Base-by-base conservation (phyloP, 2,113 vertebrate species). In the Tetrax tetrax region DNA sequence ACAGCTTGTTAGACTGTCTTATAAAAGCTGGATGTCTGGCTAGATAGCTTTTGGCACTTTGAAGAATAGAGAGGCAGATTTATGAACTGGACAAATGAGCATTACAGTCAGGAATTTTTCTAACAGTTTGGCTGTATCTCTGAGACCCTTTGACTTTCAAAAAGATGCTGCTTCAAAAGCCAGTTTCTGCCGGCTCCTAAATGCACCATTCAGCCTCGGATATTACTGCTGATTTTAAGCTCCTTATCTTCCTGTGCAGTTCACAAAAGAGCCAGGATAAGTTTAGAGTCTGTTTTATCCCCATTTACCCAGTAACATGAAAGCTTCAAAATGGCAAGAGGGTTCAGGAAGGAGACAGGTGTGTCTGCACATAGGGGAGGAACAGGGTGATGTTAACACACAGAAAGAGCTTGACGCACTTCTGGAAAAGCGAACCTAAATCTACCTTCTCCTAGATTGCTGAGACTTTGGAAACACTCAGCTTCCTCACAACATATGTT, bases 1-100 rank as follows among this genome's bases (percentile, higher is more conserved):
- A 95, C 93, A 96, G 91, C 81, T 94, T 96, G 81, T 94, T 94
- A 97, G 94, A 95, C 94, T 93, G 95, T 93, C 90, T 96, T 96
- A 80, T 83, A 91, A 95, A 93, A 97, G 50, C 84, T 97, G 95
- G 70, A 94, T 96, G 93, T 90, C 95, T 97, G 95, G 84, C 91
- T 96, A 96, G 95, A 96, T 96, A 95, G 91, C 85, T 95, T 94
- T 88, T 96, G 96, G 95, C 95, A 83, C 75, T 94, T 88, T 50
- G 93, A 96, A 91, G 90, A 93, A 76, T 4, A 89, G 84, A 83
- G 74, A 96, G 61, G 45, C 87, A 96, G 94, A 97, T 96, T 96
- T 97, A 96, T 91, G 93, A 89, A 93, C 94, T 91, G 93, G 94
- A 95, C 93, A 90, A 93, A 86, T 80, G 50, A 94, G 43, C 3